phyloP scores from a whole-genome alignment of 2,888 invertebrate genomes.

The Lingula anatina region DNA sequence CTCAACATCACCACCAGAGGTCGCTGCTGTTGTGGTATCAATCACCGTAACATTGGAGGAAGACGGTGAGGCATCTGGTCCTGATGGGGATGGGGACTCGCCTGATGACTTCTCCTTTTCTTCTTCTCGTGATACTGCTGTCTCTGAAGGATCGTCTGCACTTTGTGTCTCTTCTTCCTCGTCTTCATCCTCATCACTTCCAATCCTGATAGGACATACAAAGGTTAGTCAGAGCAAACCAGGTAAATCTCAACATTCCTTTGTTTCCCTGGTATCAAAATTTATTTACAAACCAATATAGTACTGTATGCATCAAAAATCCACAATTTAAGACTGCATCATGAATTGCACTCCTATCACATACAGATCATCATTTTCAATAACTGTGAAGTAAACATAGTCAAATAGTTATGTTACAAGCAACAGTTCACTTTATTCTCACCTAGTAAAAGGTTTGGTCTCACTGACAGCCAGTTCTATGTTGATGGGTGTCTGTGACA shows the following conservation, averaged over 20 bases:
- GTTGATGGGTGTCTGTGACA: constrained; percentile 28
- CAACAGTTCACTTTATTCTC: background rate
- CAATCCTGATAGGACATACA: constrained; percentile 30
- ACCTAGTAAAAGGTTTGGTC: constrained; percentile 50
- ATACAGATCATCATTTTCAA: too few species aligned
- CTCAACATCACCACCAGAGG: background rate
- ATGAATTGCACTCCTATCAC: too few species aligned
- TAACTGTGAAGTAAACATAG: too few species aligned
- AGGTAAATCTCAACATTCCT: too few species aligned
- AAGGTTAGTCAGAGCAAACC: too few species aligned
- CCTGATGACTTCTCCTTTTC: constrained; percentile 15
- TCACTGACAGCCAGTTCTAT: constrained; percentile 48
- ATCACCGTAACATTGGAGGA: constrained; percentile 16
- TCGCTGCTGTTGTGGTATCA: too few species aligned
- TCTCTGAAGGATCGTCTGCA: constrained; percentile 40
- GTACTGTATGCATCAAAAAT: too few species aligned
- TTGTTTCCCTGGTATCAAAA: too few species aligned
- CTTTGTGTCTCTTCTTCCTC: constrained; percentile 40
- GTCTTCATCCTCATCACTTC: constrained; percentile 50
- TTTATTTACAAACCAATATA: too few species aligned
- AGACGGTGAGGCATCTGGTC: constrained; percentile 9
- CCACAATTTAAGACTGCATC: too few species aligned
- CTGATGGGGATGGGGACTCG: background rate
- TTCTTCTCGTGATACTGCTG: constrained; percentile 36
- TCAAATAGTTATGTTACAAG: too few species aligned